Conservation (phyloP, 2,113 vertebrate genomes). For the Actinemys pallida region DNA sequence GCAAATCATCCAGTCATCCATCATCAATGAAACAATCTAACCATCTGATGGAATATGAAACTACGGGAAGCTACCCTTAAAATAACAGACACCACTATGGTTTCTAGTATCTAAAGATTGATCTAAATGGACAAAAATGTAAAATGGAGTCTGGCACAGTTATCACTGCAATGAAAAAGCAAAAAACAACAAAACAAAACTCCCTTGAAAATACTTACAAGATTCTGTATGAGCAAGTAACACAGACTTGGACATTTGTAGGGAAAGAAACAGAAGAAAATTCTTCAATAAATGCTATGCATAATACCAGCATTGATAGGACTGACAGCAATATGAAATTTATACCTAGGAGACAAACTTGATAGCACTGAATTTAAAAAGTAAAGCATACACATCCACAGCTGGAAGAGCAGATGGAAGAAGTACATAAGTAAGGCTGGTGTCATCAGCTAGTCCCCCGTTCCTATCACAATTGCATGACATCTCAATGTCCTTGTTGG, state of each 20-base stretch:
- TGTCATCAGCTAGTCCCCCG: constrained; percentile 10
- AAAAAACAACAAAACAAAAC: no score
- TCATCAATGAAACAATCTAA: background rate
- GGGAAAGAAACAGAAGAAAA: background rate
- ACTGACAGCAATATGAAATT: constrained; percentile 19
- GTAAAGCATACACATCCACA: background rate
- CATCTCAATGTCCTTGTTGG: background rate
- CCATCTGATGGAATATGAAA: background rate
- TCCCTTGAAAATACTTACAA: background rate
- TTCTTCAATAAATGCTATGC: background rate
- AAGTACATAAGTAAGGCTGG: constrained; percentile 32
- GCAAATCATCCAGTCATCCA: background rate
- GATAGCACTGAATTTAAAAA: constrained; percentile 7
- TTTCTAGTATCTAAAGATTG: background rate
- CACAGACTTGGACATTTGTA: background rate
- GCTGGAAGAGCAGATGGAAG: constrained; percentile 27
- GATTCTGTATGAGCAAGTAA: background rate
- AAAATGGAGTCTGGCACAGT: constrained; percentile 4
- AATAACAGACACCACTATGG: background rate
- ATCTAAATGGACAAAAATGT: constrained; percentile 1
- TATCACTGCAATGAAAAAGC: background rate
- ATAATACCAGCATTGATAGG: background rate
- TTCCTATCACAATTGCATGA: constrained; percentile 12
- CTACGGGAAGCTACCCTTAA: background rate
- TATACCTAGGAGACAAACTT: constrained; percentile 26